phyloP scores from a whole-genome alignment of 1,140 invertebrate genomes.

The Matsumurasca onukii region DNA sequence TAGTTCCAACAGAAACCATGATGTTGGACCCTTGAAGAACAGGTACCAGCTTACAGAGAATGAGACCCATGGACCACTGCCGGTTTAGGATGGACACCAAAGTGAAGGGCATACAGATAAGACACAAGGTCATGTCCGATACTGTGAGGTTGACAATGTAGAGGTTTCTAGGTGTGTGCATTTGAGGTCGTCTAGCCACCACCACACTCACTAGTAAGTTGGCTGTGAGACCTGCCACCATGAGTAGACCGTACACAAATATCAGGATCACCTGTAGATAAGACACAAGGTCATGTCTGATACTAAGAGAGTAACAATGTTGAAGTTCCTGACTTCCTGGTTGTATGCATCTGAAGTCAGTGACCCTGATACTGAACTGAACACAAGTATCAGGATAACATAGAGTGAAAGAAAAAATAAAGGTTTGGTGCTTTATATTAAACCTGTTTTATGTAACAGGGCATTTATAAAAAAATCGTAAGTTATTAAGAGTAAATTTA shows the following conservation, averaged over 20 bases:
- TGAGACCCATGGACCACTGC: conserved; percentile 47
- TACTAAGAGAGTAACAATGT: conserved; percentile 60
- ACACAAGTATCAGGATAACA: conserved; percentile 45
- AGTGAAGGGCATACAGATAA: conserved; percentile 60
- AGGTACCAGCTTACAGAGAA: conserved; percentile 59
- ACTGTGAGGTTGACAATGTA: conserved; percentile 63
- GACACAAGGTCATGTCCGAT: conserved; percentile 58
- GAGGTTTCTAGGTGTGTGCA: conserved; percentile 61
- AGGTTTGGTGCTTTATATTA: conserved; percentile 59
- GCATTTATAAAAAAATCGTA: no score
- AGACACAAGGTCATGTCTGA: conserved; percentile 59
- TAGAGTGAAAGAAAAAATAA: conserved; percentile 54
- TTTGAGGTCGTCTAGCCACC: conserved; percentile 46
- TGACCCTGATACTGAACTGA: conserved; percentile 47
- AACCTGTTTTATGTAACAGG: no score
- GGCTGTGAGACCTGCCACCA: conserved; percentile 47
- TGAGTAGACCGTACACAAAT: conserved; percentile 47
- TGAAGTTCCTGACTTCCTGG: conserved; percentile 60
- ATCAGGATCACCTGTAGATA: conserved; percentile 48
- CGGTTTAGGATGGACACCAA: conserved; percentile 48
- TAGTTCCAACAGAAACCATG: conserved; percentile 61
- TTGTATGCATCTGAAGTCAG: conserved; percentile 52
- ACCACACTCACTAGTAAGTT: conserved; percentile 51
- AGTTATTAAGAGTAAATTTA: no score
- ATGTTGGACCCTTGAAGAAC: conserved; percentile 58